Conservation (phyloP, 92 coral and sea anemone species). For the Zoanthus gigantus region DNA sequence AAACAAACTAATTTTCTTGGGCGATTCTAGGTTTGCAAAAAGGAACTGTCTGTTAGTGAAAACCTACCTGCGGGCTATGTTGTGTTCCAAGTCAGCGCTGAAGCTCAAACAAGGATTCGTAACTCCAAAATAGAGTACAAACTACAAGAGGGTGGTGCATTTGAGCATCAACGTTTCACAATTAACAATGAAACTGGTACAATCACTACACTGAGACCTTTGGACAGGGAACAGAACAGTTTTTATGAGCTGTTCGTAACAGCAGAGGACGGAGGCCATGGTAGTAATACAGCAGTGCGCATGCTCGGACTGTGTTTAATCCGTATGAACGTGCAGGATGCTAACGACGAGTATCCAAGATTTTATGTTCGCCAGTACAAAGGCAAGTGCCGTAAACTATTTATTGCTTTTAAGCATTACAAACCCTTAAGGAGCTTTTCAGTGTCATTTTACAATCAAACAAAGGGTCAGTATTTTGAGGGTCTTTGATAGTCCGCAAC, state of each 20-base stretch:
- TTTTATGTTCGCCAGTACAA: constrained; percentile 67
- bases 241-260: constrained; percentile 62
- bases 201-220: constrained; percentile 52
- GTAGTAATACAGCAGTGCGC: constrained; percentile 43
- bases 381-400: constrained; percentile 15
- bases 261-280: constrained; percentile 89
- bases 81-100: constrained; percentile 75
- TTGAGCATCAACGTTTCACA: constrained; percentile 47
- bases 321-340: constrained; percentile 64
- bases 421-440: no score
- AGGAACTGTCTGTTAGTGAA: constrained; percentile 63
- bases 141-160: constrained; percentile 55
- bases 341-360: constrained; percentile 82
- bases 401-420: no score
- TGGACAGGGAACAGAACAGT: constrained; percentile 75
- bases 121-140: constrained; percentile 82
- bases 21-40: constrained; percentile 45
- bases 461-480: no score
- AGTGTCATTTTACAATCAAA: no score
- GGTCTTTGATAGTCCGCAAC: no score
- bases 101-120: constrained; percentile 68
- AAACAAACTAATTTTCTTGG: not conserved
- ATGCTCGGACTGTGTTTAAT: constrained; percentile 72
- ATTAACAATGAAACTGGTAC: constrained; percentile 87
- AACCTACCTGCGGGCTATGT: constrained; percentile 74